Percentiles rank a stretch among this genome's conserved stretches.
Evolutionary conservation across 1,140 invertebrate genomes (phyloP).

Genomic region (Hesperophylax magnus): DNA sequence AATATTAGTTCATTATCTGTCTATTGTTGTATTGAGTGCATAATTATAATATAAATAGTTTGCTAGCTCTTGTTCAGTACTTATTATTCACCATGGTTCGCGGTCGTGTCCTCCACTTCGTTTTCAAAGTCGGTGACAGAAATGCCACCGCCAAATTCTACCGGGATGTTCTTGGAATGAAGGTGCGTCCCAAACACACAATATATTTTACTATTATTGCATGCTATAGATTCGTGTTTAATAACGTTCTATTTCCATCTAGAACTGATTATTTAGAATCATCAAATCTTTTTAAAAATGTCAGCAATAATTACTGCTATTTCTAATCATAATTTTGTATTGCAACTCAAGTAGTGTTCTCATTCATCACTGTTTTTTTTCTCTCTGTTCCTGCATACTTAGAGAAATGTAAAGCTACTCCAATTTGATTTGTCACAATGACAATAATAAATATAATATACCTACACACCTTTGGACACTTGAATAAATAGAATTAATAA

Average conservation of each 20-base stretch:
- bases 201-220: conserved; percentile 33
- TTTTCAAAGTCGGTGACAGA: conserved; percentile 94
- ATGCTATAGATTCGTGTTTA: not conserved
- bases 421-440: too few species aligned
- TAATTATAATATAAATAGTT: conserved; percentile 3
- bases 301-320: too few species aligned
- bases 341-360: too few species aligned
- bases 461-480: too few species aligned
- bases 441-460: too few species aligned
- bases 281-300: too few species aligned
- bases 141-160: conserved; percentile 90
- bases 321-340: too few species aligned
- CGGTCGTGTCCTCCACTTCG: conserved; percentile 91
- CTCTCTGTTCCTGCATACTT: too few species aligned
- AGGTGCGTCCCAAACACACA: conserved; percentile 74
- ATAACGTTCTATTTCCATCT: not conserved
- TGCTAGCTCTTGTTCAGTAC: not conserved
- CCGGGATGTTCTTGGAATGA: conserved; percentile 92
- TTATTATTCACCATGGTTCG: conserved; percentile 66
- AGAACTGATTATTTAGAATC: too few species aligned
- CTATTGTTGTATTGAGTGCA: not conserved
- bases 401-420: too few species aligned
- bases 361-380: too few species aligned
- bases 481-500: too few species aligned
- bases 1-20: not conserved